Base-by-base conservation (phyloP, 2,113 vertebrate species). In the Datnioides undecimradiatus region DNA sequence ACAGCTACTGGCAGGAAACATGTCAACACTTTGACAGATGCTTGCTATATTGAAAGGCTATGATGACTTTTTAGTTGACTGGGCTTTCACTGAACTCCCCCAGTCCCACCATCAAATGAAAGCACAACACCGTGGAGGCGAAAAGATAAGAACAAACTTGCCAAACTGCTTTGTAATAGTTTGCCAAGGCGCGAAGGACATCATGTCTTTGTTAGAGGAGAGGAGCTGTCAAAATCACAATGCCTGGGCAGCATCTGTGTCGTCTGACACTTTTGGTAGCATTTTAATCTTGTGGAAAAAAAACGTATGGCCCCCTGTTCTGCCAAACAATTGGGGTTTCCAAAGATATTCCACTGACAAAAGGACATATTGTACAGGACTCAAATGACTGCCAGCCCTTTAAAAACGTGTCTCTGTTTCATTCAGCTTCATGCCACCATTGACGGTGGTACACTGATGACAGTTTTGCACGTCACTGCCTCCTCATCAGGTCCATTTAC, bases 1-100 rank as follows among this genome's bases (percentile, higher is more conserved):
- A 92, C 90, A 92, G 93, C 85, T 82, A 83, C 90, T 73, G 82
- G 85, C 87, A 90, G 88, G 79, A 85, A 90, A 67, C 76, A 41
- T 93, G 91, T 95, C 92, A 90, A 83, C 73, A 58, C 73, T 87
- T 73, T 92, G 89, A 92, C 84, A 79, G 91, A 94, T 93, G 88
- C 74, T 85, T 76, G 75, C 87, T 87, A 43, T 88, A 82, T 67
- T 89, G 88, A 90, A 90, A 88, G 70, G 83, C 82, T 68, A 72
- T 87, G 87, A 92, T 89, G 91, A 91, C 85, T 91, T 89, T 91
- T 91, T 90, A 90, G 88, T 91, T 86, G 87, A 90, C 90, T 91
- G 79, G 79, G 71, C 86, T 83, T 89, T 84, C 73, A 77, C 71
- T 76, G 73, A 87, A 89, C 81, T 82, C 67, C 70, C 74, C 52